These are phyloP conservation scores for Cosmia trapezina DNA, from an alignment of 2,888 invertebrate genomes.

Conservation along the genomic window DNA sequence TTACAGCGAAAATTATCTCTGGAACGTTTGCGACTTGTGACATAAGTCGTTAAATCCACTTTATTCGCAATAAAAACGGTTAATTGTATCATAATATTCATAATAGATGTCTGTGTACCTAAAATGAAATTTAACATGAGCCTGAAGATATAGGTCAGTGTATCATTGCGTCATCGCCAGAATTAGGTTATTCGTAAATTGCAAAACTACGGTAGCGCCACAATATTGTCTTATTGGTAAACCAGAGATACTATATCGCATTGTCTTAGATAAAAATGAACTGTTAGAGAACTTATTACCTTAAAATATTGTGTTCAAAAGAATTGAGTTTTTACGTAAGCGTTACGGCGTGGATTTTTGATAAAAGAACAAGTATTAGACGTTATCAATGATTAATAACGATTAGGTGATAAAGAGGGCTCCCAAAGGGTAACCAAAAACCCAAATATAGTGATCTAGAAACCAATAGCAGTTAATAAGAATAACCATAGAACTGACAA, in stretches of 20 bases:
- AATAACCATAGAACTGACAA: neutral
- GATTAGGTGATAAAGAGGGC: constrained; percentile 46
- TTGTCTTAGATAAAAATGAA: constrained; percentile 59
- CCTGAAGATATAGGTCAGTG: constrained; percentile 50
- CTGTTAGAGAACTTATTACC: constrained; percentile 56
- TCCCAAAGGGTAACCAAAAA: constrained; percentile 29
- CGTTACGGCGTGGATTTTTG: constrained; percentile 7
- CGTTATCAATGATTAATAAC: constrained; percentile 53
- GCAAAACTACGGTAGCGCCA: constrained; percentile 55
- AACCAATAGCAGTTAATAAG: neutral
- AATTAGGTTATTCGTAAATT: constrained; percentile 41
- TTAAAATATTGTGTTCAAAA: constrained; percentile 36
- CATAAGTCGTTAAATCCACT: constrained; percentile 34
- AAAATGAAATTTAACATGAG: constrained; percentile 27
- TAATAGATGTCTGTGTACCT: constrained; percentile 5
- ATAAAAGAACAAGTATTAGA: constrained; percentile 37
- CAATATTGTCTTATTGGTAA: constrained; percentile 62
- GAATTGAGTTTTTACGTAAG: constrained; percentile 32
- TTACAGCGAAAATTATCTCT: constrained; percentile 40
- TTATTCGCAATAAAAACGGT: constrained; percentile 40
- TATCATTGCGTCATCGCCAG: constrained; percentile 16
- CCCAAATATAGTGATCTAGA: neutral
- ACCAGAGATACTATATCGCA: constrained; percentile 57
- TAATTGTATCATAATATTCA: constrained; percentile 30
- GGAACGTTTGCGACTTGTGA: constrained; percentile 14